Evolutionary conservation across 2,797 vertebrate genomes (phyloP), one percentile per base, ranked within the genome.

Genomic region (Anabas testudineus): DNA sequence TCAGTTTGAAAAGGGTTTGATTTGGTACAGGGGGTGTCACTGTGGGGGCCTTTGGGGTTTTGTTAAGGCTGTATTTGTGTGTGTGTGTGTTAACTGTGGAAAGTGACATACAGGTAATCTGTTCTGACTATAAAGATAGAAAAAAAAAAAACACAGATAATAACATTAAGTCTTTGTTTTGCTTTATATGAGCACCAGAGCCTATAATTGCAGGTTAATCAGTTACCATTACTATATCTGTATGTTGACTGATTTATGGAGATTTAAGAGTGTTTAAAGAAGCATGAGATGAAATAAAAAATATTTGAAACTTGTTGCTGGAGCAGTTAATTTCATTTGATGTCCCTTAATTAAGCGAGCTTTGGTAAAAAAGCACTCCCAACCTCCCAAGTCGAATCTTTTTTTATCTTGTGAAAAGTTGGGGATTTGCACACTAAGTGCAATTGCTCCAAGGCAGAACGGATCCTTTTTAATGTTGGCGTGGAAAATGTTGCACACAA

Each of bases 171-270:
- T 52, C 62, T 61, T 42, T 77, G 54, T 67, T 74, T 53, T 26
- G 48, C 52, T 19, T 36, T 22, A 15, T 30, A 22, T 67, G 49
- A 26, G 16, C 43, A 14, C 1, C n/a, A 62, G 28, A 74, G 53
- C 54, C 49, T 7, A 18, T 69, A 67, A 74, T 71, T 74, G 8
- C 30, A 57, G 58, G 45, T 65, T 64, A 14, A 62, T 41, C 28
- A 34, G 5, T 26, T 14, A 30, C 21, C 18, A 22, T 63, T 30
- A 28, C 14, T 56, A 39, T 34, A 30, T 49, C 22, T 68, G 61
- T 69, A 28, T 46, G 24, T 19, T 15, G 3, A 34, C 12, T 2
- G 36, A 53, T 68, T 71, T 15, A 26, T 4, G 49, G 7, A 16
- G 12, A n/a, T 30, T 52, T 24, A 39, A 9, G 39, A 10, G 36